phyloP scores from a whole-genome alignment of 2,888 invertebrate species.

The Standfussiana lucernea region DNA sequence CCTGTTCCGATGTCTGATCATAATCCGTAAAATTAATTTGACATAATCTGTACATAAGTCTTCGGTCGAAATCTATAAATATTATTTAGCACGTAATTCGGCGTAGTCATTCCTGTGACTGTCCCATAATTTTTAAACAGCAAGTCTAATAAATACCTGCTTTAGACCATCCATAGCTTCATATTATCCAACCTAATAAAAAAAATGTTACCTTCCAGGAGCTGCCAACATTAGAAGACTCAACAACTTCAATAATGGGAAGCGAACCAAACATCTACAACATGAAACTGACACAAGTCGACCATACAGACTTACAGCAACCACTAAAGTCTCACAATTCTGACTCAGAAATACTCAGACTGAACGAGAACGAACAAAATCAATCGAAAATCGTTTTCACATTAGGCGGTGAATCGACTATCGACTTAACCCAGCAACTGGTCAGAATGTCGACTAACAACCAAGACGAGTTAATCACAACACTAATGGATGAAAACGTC shows the following conservation, averaged over 20 bases:
- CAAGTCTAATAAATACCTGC: not conserved
- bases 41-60: not conserved
- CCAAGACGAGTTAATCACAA: slow-evolving; percentile 74
- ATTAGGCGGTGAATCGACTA: slow-evolving; percentile 77
- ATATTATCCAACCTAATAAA: slow-evolving; percentile 1
- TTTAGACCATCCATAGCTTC: not conserved
- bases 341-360: slow-evolving; percentile 83
- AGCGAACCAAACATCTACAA: slow-evolving; percentile 88
- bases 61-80: not conserved
- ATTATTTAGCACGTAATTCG: not conserved
- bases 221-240: slow-evolving; percentile 80
- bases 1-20: no score
- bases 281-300: slow-evolving; percentile 77
- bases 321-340: slow-evolving; percentile 80
- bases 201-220: slow-evolving; percentile 75
- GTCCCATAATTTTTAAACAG: not conserved
- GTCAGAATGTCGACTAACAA: slow-evolving; percentile 86
- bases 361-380: slow-evolving; percentile 66
- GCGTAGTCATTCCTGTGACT: not conserved
- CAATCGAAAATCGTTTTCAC: slow-evolving; percentile 81
- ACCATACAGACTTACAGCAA: slow-evolving; percentile 64
- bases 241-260: slow-evolving; percentile 88
- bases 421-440: slow-evolving; percentile 73
- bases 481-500: slow-evolving; percentile 78
- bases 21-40: not conserved